Evolutionary conservation across 2,797 vertebrate genomes (phyloP).

Genomic region (Enteromius radiatus): DNA sequence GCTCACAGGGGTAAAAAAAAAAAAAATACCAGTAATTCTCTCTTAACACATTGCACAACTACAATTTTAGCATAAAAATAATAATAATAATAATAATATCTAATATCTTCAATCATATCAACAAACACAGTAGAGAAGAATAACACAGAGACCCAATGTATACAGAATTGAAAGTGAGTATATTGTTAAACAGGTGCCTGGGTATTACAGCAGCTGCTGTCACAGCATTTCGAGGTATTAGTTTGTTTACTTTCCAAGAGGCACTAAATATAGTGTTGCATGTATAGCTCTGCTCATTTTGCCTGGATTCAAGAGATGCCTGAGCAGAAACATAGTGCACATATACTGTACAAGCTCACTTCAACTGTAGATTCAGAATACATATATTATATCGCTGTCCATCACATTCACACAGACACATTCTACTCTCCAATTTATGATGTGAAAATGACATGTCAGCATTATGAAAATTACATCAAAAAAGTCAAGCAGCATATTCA

Average conservation of each 20-base stretch:
- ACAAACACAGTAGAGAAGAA: neutral
- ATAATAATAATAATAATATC: too few relatives aligned
- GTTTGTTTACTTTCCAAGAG: constrained; percentile 45
- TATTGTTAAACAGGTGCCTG: constrained; percentile 51
- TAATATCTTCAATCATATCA: neutral
- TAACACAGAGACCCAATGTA: neutral
- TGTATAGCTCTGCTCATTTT: constrained; percentile 43
- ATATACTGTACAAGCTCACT: constrained; percentile 37
- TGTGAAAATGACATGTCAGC: constrained; percentile 9
- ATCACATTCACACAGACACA: constrained; percentile 33
- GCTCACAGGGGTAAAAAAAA: constrained; percentile 27
- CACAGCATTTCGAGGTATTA: constrained; percentile 49
- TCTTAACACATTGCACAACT: neutral
- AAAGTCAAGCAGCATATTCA: constrained; percentile 38
- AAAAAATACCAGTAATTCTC: neutral
- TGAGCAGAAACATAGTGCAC: constrained; percentile 54
- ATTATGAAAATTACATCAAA: constrained; percentile 25
- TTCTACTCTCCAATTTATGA: constrained; percentile 5
- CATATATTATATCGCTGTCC: constrained; percentile 7
- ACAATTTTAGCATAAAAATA: neutral
- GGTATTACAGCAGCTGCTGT: constrained; percentile 41
- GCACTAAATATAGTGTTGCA: constrained; percentile 54
- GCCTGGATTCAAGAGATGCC: constrained; percentile 37
- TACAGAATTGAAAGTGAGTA: constrained; percentile 43
- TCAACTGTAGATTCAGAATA: constrained; percentile 29